phyloP scores from a whole-genome alignment of 1,140 invertebrate genomes.

The Zaprionus taronus region DNA sequence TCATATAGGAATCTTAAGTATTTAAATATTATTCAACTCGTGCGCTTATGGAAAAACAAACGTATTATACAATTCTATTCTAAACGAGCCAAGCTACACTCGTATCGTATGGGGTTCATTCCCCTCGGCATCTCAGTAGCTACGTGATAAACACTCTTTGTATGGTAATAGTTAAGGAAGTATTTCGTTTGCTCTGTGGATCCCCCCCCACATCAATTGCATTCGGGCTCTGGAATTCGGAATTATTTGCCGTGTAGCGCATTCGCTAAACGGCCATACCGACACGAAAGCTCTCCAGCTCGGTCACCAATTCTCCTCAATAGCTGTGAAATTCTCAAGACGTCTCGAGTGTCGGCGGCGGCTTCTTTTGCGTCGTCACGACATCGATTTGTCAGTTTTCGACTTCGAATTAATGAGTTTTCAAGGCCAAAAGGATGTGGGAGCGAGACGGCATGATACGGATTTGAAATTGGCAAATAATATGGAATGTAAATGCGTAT shows the following conservation, averaged over 20 bases:
- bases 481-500: neutral
- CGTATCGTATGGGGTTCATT: neutral
- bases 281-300: constrained; percentile 36
- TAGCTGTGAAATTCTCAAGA: constrained; percentile 61
- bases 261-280: constrained; percentile 28
- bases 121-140: neutral
- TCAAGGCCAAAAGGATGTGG: constrained; percentile 76
- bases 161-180: constrained; percentile 13
- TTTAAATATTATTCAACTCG: constrained; percentile 12
- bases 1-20: neutral
- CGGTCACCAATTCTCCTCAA: constrained; percentile 14
- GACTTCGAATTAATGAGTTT: constrained; percentile 54
- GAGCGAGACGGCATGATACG: constrained; percentile 8
- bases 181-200: neutral
- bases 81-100: neutral
- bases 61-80: neutral
- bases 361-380: constrained; percentile 40
- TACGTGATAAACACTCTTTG: neutral
- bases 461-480: neutral
- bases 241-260: constrained; percentile 35
- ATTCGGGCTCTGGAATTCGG: neutral
- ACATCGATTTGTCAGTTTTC: constrained; percentile 33
- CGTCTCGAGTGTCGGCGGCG: constrained; percentile 57
- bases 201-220: neutral
- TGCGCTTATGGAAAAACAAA: constrained; percentile 5